A percentile compares a stretch with the other conserved stretches of the same genome.
Conservation (phyloP, 92 coral and sea anemone species). For the Heteractis magnifica region DNA sequence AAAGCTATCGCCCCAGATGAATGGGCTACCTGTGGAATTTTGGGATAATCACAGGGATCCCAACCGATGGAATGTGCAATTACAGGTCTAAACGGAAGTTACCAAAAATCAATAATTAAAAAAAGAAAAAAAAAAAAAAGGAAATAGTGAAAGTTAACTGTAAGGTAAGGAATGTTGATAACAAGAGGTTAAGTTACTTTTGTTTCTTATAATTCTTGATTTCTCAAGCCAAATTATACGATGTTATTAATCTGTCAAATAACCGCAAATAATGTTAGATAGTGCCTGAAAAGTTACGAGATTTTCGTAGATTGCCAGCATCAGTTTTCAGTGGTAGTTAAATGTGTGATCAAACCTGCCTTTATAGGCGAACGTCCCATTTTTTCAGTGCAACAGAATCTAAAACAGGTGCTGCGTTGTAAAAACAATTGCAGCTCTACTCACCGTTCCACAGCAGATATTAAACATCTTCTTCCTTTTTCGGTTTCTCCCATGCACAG, state of each 20-base stretch:
- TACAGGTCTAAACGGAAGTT: too few species aligned
- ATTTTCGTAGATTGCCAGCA: too few species aligned
- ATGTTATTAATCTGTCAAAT: too few species aligned
- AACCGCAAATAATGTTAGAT: too few species aligned
- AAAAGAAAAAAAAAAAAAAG: not conserved
- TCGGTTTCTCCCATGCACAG: slow-evolving; percentile 65
- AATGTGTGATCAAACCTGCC: too few species aligned
- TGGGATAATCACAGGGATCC: not conserved
- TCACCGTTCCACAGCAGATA: slow-evolving; percentile 64
- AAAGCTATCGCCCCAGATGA: not conserved
- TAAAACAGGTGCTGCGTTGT: not conserved
- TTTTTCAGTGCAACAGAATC: not conserved
- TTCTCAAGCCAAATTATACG: too few species aligned
- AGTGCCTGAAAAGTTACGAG: too few species aligned
- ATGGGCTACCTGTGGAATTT: slow-evolving; percentile 4
- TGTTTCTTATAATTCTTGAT: too few species aligned
- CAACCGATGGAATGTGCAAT: not conserved
- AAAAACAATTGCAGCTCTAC: not conserved
- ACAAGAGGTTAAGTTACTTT: too few species aligned
- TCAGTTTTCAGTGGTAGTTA: too few species aligned
- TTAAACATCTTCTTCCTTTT: slow-evolving; percentile 66
- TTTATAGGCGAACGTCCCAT: not conserved
- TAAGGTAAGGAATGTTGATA: too few species aligned
- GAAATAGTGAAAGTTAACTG: too few species aligned
- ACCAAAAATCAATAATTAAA: not conserved